Evolutionary conservation across 1,140 invertebrate genomes (phyloP).

Genomic region (Scaptomyza montana): DNA sequence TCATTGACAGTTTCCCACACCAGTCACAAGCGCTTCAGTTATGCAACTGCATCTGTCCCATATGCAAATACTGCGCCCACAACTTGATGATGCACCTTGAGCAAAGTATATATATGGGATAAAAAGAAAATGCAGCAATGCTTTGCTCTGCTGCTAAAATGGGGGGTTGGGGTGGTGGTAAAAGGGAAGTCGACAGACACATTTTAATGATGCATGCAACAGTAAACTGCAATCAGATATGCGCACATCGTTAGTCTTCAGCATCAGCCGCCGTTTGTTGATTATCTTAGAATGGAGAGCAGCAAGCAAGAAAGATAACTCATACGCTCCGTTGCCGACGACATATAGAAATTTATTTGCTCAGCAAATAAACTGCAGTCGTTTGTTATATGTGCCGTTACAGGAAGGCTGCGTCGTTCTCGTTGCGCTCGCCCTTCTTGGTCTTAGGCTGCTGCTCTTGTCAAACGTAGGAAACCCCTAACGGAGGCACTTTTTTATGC

Average conservation of each 20-base stretch:
- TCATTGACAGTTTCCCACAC: constrained; percentile 25
- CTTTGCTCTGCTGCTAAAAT: constrained; percentile 21
- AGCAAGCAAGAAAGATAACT: constrained; percentile 77
- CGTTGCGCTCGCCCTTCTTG: constrained; percentile 23
- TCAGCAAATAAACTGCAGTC: constrained; percentile 75
- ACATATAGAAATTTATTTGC: constrained; percentile 78
- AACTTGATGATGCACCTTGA: constrained; percentile 68
- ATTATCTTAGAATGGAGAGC: constrained; percentile 79
- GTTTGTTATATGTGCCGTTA: constrained; percentile 23
- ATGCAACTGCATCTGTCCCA: constrained; percentile 18
- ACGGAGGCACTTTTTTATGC: constrained; percentile 81
- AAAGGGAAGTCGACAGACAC: constrained; percentile 56
- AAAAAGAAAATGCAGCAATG: constrained; percentile 72
- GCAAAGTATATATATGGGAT: constrained; percentile 61
- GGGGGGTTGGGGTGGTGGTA: not conserved
- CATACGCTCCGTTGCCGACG: constrained; percentile 67
- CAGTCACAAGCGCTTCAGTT: not conserved
- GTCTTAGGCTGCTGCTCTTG: constrained; percentile 16
- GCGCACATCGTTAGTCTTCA: constrained; percentile 82
- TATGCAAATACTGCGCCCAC: constrained; percentile 68
- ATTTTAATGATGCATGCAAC: constrained; percentile 82
- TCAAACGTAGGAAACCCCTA: constrained; percentile 64
- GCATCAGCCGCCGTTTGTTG: constrained; percentile 81
- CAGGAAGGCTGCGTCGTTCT: constrained; percentile 9
- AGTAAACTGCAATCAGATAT: constrained; percentile 82